These are phyloP conservation scores for Triplophysa dalaica DNA, from an alignment of 2,113 vertebrate genomes.

Conservation along the genomic window DNA sequence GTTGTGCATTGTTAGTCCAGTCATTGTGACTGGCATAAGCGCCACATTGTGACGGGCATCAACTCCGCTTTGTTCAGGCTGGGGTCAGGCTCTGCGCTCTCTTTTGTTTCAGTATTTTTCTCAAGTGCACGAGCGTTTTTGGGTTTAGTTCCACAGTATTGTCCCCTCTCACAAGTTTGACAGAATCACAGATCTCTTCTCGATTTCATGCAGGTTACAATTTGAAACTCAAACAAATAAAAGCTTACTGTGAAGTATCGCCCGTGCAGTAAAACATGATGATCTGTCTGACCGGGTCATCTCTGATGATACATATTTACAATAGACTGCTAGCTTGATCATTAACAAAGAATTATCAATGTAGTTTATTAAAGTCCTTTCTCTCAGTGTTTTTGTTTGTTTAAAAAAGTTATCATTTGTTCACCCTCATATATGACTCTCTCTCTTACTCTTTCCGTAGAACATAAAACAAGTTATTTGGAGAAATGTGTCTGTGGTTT, in stretches of 20 bases:
- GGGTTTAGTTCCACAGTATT: constrained; percentile 6
- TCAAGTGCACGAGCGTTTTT: not conserved
- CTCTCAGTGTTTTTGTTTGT: not conserved
- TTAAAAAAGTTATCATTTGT: too few species aligned
- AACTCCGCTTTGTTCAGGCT: constrained; percentile 73
- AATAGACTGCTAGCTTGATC: not conserved
- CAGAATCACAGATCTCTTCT: not conserved
- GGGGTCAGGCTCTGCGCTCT: constrained; percentile 72
- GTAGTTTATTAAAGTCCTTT: not conserved
- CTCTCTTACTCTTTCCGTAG: too few species aligned
- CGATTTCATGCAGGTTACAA: not conserved
- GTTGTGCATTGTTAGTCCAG: constrained; percentile 55
- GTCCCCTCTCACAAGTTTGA: not conserved
- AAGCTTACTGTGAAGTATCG: not conserved
- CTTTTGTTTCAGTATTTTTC: constrained; percentile 74
- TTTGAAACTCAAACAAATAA: not conserved
- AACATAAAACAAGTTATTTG: too few species aligned
- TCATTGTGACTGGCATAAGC: constrained; percentile 66
- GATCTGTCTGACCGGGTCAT: not conserved
- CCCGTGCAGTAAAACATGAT: not conserved
- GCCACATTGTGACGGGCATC: constrained; percentile 68
- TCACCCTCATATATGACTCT: too few species aligned
- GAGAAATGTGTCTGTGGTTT: too few species aligned
- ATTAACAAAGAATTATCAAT: not conserved
- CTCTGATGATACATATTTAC: not conserved